Conservation (phyloP, 92 coral and sea anemone genomes). For the Montipora capitata region DNA sequence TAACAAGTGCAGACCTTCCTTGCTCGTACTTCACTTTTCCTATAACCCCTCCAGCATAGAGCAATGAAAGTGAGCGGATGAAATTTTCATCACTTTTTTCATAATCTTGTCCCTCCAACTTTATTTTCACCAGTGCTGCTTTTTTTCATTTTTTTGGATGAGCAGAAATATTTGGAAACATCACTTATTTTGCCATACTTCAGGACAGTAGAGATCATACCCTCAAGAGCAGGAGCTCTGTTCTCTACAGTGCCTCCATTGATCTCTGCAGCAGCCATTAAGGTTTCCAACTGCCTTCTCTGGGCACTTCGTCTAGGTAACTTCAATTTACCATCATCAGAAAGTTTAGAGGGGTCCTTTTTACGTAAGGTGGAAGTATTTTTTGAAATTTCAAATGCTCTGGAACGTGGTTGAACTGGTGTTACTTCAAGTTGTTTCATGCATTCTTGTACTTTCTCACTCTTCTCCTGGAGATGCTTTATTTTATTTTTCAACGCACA, state of each 20-base stretch:
- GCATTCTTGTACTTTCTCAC: conserved; percentile 33
- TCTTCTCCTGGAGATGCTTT: conserved; percentile 12
- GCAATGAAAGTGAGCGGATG: conserved; percentile 67
- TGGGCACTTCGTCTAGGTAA: conserved; percentile 69
- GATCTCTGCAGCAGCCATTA: conserved; percentile 69
- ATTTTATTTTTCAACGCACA: conserved; percentile 35
- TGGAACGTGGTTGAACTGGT: conserved; percentile 40
- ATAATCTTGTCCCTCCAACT: conserved; percentile 60
- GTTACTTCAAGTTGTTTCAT: conserved; percentile 18
- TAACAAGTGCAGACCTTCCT: conserved; percentile 62
- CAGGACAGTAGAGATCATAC: conserved; percentile 70
- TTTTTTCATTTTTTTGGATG: conserved; percentile 56
- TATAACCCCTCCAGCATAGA: conserved; percentile 41
- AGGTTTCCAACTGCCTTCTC: background rate
- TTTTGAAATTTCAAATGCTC: conserved; percentile 23
- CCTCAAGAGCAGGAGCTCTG: conserved; percentile 72
- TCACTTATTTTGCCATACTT: conserved; percentile 57
- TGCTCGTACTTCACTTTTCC: conserved; percentile 26
- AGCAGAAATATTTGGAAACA: conserved; percentile 22
- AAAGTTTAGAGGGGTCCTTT: conserved; percentile 61
- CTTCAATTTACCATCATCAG: conserved; percentile 57
- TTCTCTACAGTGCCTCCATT: conserved; percentile 76
- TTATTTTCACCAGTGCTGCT: conserved; percentile 42
- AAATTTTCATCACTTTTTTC: conserved; percentile 78
- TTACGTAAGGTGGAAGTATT: conserved; percentile 34